These are phyloP conservation scores for Sacculina carcini DNA, from an alignment of 2,888 invertebrate genomes.

Conservation along the genomic window DNA sequence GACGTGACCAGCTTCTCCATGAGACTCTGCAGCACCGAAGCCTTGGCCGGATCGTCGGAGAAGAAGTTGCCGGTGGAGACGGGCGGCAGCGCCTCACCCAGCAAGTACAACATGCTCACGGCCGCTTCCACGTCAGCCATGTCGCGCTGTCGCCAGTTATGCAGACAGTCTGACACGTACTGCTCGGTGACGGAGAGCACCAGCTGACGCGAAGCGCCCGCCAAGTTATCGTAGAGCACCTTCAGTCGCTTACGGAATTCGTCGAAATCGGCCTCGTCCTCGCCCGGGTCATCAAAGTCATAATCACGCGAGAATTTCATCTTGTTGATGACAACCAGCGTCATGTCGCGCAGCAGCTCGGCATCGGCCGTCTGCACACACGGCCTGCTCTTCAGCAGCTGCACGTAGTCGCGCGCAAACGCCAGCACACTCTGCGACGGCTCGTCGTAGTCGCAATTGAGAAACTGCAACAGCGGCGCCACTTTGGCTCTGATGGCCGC, in stretches of 20 bases:
- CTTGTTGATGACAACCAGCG: slow-evolving; percentile 24
- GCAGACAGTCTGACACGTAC: slow-evolving; percentile 20
- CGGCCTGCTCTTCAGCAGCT: slow-evolving; percentile 21
- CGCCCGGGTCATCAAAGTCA: too few relatives aligned
- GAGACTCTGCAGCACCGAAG: slow-evolving; percentile 22
- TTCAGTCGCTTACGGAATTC: slow-evolving; percentile 26
- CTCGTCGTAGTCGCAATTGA: slow-evolving; percentile 26
- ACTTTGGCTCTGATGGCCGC: slow-evolving; percentile 22
- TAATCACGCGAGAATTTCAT: too few relatives aligned
- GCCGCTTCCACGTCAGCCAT: slow-evolving; percentile 26
- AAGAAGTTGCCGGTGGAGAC: slow-evolving; percentile 22
- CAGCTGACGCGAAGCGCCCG: slow-evolving; percentile 23
- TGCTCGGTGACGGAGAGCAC: slow-evolving; percentile 18
- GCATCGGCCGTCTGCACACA: slow-evolving; percentile 19
- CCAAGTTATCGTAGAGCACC: slow-evolving; percentile 26
- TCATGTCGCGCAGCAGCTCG: slow-evolving; percentile 20
- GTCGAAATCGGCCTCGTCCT: slow-evolving; percentile 25
- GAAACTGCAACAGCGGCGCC: slow-evolving; percentile 22
- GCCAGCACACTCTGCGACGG: slow-evolving; percentile 24
- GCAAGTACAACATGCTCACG: slow-evolving; percentile 23
- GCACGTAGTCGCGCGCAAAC: slow-evolving; percentile 25
- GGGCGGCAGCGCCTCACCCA: slow-evolving; percentile 24
- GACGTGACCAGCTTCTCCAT: slow-evolving; percentile 23
- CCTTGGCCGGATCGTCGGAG: slow-evolving; percentile 18
- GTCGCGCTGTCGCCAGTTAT: slow-evolving; percentile 21